Base-by-base conservation (phyloP, 2,797 vertebrate species). In the Amblyraja radiata region DNA sequence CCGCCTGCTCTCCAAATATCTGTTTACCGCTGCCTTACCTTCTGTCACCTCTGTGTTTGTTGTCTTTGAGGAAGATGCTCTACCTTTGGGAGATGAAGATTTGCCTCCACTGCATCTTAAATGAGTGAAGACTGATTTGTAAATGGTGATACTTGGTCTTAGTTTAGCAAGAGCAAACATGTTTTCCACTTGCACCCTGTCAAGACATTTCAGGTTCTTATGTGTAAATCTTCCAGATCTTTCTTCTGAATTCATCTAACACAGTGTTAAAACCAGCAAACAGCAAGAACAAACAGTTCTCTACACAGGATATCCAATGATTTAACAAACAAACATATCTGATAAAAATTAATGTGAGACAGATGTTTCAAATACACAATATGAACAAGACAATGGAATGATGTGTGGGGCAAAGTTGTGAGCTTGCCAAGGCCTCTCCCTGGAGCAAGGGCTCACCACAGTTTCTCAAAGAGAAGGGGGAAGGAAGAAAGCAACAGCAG, bases 181-280 rank as follows among this genome's bases (percentile, higher is more conserved):
- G 18, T 21, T 73, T 73, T 73, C 21, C 2, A 73, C 21, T 21
- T 73, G 6, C 16, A 73, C 23, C 16, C 71, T 73, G 71, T 73
- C 71, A 73, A 21, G 71, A 21, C 2, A 0, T 6, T 73, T 73
- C 71, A 73, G 71, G 23, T 73, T 21, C 71, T 73, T 73, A 0
- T 5, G 71, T 21, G 6, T 23, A 73, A 73, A 14, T 13, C n/a
- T 36, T 36, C 63, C 32, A 61, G 58, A 6, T 23, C 28, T 63
- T 63, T 86, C 16, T 86, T 86, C n/a, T n/a, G 58, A 86, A 86
- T 86, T 32, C 11, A 84, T 84, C n/a, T 63, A n/a, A 32, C 61
- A 68, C 18, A n/a, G 58, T 32, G 13, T 88, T 61, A 65, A 65
- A 65, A 32, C 28, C n/a, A 65, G 58, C 61, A 13, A 32, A 14